phyloP scores from a whole-genome alignment of 2,888 invertebrate species.

The Rotaria socialis region DNA sequence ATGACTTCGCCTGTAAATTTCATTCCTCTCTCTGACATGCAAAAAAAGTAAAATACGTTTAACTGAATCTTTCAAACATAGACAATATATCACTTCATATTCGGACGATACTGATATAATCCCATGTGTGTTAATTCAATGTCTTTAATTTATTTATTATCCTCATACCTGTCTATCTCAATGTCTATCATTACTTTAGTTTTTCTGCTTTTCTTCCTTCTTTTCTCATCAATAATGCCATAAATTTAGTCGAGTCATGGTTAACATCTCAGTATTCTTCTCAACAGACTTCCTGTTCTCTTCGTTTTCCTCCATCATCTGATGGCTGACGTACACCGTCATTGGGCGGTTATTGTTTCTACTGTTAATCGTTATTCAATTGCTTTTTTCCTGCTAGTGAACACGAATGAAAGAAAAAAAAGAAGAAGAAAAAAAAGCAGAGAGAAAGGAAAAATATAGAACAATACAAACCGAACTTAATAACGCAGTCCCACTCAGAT shows the following conservation, averaged over 20 bases:
- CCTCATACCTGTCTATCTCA: background rate
- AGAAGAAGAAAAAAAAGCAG: background rate
- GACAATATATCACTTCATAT: too few species aligned
- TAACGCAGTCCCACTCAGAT: background rate
- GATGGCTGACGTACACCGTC: background rate
- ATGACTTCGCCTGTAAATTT: too few species aligned
- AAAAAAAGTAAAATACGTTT: too few species aligned
- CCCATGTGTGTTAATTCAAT: too few species aligned
- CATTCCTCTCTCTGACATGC: too few species aligned
- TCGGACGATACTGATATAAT: too few species aligned
- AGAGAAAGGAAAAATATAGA: background rate
- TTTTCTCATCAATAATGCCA: background rate
- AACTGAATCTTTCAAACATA: too few species aligned
- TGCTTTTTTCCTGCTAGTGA: conserved; percentile 6
- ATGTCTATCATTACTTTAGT: background rate
- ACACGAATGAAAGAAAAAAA: background rate
- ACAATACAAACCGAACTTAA: background rate
- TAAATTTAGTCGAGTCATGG: background rate
- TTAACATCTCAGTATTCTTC: background rate
- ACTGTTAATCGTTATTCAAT: background rate
- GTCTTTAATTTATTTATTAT: background rate
- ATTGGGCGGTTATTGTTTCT: background rate
- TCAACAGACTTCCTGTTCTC: background rate
- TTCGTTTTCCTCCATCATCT: background rate
- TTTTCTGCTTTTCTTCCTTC: background rate